Evolutionary conservation across 2,113 vertebrate genomes (phyloP), one percentile per base, ranked within the genome.

Genomic region (Plotosus lineatus): DNA sequence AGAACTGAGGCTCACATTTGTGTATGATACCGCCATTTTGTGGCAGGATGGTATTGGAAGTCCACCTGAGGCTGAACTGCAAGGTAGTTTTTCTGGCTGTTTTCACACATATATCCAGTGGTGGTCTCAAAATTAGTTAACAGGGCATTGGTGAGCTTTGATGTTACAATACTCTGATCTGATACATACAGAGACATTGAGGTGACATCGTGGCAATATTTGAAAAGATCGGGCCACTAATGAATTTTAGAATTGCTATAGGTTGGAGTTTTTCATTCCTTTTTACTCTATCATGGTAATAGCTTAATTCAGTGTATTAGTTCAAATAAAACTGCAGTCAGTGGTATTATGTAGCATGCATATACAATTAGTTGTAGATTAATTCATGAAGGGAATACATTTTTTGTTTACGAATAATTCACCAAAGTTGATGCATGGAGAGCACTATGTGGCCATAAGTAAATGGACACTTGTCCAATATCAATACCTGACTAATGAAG

Each of bases 11-110:
- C 88, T 96, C 8, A 96, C 95, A 56, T 96, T 96, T 2, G 94
- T 95, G 87, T 96, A 96, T 50, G 95, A 96, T 88, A 96, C 95
- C 78, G 94, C 95, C 93, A 95, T 96, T 92, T 91, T 96, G 90
- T 96, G 95, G 95, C 92, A 86, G 50, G 94, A 95, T 0, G 95
- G 95, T 0, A 92, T 96, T 1, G 94, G 94, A 1, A 96, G 95
- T 86, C 95, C 95, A 0, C 94, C 95, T 0, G 94, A 94, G 61
- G 95, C 95, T 0, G 94, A 95, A 65, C 92, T 96, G 48, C 94
- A 95, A 91, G 95, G 95, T 83, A 1, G 9, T 55, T 21, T 38
- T 9, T 26, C 33, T 31, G 6, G 26, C 11, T 75, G 19, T 48
- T 33, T 50, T 28, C 2, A 26, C 40, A 26, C 10, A 51, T 14